Evolutionary conservation across 2,113 vertebrate species (phyloP).

Genomic region (Phrynocephalus versicolor): DNA sequence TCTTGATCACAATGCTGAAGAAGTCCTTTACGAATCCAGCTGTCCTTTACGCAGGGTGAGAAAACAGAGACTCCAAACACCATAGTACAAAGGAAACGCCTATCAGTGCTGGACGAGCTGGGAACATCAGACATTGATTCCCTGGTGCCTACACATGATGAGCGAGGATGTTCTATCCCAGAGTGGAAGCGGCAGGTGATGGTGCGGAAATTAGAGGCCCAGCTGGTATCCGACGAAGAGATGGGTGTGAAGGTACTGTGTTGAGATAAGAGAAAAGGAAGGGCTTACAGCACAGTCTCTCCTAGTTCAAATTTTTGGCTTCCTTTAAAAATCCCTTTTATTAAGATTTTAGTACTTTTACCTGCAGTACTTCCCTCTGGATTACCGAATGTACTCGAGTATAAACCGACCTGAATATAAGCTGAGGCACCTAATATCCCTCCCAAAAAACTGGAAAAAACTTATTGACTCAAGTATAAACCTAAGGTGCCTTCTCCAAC

Average conservation of each 20-base stretch:
- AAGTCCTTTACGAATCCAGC: not conserved
- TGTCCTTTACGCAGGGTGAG: conserved; percentile 27
- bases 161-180: conserved; percentile 84
- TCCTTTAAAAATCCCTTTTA: not conserved
- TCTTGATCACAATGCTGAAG: not conserved
- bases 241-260: conserved; percentile 77
- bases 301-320: not conserved
- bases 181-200: conserved; percentile 98
- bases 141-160: conserved; percentile 91
- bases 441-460: too few relatives aligned
- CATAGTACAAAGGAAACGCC: not conserved
- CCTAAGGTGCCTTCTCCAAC: too few relatives aligned
- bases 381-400: too few relatives aligned
- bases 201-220: conserved; percentile 88
- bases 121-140: conserved; percentile 85
- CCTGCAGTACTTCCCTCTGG: too few relatives aligned
- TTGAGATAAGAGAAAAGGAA: not conserved
- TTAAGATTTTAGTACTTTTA: not conserved
- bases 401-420: too few relatives aligned
- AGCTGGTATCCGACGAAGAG: conserved; percentile 77
- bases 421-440: too few relatives aligned
- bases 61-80: not conserved
- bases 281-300: not conserved
- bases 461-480: too few relatives aligned
- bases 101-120: conserved; percentile 72